These are phyloP conservation scores for Tetragonula clypearis DNA, from an alignment of 1,140 invertebrate species.

Conservation along the genomic window DNA sequence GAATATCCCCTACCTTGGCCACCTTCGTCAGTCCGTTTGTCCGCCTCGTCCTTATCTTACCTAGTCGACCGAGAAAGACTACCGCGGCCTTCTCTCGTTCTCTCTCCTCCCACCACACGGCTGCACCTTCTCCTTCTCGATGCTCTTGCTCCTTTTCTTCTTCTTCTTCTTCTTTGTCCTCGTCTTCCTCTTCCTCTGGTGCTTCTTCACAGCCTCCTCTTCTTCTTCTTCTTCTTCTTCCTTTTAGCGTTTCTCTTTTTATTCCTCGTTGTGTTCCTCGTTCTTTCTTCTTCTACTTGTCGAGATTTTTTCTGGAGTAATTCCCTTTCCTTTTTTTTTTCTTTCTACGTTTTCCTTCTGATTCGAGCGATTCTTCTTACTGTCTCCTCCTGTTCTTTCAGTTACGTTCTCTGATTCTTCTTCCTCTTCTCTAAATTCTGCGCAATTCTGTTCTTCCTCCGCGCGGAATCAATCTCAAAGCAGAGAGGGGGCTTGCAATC, in stretches of 20 bases:
- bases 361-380: too few species aligned
- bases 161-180: neutral
- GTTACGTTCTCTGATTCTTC: neutral
- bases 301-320: too few species aligned
- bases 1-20: slow-evolving; percentile 78
- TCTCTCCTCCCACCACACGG: slow-evolving; percentile 65
- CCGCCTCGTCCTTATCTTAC: slow-evolving; percentile 77
- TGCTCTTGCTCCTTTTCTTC: slow-evolving; percentile 8
- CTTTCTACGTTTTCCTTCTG: too few species aligned
- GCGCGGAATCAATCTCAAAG: neutral
- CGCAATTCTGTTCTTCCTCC: neutral
- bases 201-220: neutral
- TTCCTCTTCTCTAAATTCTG: neutral
- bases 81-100: slow-evolving; percentile 74
- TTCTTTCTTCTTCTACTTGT: neutral
- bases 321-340: too few species aligned
- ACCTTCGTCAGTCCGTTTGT: slow-evolving; percentile 78
- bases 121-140: slow-evolving; percentile 37
- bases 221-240: neutral
- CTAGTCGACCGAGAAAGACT: slow-evolving; percentile 73
- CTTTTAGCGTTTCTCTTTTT: neutral
- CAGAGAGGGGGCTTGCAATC: neutral
- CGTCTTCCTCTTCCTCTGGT: slow-evolving; percentile 1
- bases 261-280: slow-evolving; percentile 41
- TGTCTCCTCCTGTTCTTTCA: too few species aligned